Evolutionary conservation across 2,797 vertebrate genomes (phyloP), one percentile per base, ranked within the genome.

Genomic region (Diplodus sargus): DNA sequence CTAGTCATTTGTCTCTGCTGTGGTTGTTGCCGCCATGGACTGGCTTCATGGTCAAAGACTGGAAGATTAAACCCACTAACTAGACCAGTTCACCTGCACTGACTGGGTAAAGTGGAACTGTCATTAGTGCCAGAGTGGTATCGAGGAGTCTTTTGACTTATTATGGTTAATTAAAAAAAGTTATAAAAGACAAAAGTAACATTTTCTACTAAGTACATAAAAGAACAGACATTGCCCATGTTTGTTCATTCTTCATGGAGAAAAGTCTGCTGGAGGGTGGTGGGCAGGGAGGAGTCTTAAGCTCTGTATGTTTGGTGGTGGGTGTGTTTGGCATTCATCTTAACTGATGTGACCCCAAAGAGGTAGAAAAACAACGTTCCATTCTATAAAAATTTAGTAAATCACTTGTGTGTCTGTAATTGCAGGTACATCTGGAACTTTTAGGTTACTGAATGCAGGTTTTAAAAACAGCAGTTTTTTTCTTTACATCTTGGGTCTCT

Each of bases 121-220:
- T 56, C 34, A 23, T 3, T 52, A 71, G 54, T 56, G 54, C 14
- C 20, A 4, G 52, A 39, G 12, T 65, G 65, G 56, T 84, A 25
- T 63, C 57, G 52, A 65, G 2, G 9, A 74, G 63, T 61, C 64
- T 67, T 63, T 54, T 57, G 70, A 74, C 73, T 77, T 67, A 30
- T 39, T 22, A 69, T 57, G 69, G 43, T 84, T 39, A 64, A n/a
- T 13, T 60, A 83, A 72, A 77, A 86, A 66, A 52, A 71, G 79
- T 70, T 18, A 72, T 11, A 70, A 68, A 76, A 63, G 20, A 59
- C 28, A 76, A 47, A 71, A 66, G 12, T 18, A 70, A 70, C 39
- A 53, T 65, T 72, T 70, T 30, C 22, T 72, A 60, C 48, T 86
- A 60, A 82, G 68, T 83, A 88, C 86, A 85, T 52, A 78, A 66